Percentiles rank a stretch among this genome's conserved stretches.
Conservation (phyloP, 2,888 invertebrate genomes). For the Leptopilina syphax region DNA sequence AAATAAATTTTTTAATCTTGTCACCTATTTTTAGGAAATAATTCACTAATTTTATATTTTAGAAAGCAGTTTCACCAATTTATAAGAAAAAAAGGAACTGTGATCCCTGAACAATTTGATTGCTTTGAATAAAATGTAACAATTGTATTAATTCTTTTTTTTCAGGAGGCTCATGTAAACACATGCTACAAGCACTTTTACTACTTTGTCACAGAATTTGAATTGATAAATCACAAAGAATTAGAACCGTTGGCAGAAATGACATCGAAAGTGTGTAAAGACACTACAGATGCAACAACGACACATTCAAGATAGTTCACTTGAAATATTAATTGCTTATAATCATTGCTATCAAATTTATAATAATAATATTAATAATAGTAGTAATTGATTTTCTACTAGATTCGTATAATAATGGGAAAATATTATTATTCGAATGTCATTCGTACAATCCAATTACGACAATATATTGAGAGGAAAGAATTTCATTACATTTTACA, state of each 20-base stretch:
- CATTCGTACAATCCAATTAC: conserved; percentile 10
- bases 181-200: conserved; percentile 97
- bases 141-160: conserved; percentile 54
- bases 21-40: no score
- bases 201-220: conserved; percentile 93
- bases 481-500: background rate
- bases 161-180: conserved; percentile 93
- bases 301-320: conserved; percentile 51
- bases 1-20: no score
- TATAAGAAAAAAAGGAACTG: no score
- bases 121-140: background rate
- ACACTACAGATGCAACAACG: conserved; percentile 63
- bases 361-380: no score
- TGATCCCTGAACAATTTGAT: no score
- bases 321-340: background rate
- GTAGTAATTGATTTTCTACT: conserved; percentile 5
- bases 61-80: no score
- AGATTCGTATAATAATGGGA: background rate
- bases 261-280: conserved; percentile 85
- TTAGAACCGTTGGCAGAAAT: conserved; percentile 90
- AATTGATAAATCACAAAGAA: conserved; percentile 89
- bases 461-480: background rate
- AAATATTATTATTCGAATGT: conserved; percentile 9
- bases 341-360: background rate
- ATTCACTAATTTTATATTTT: no score